Conservation (phyloP, 2,888 invertebrate species). For the Lepidochitona cinerea region DNA sequence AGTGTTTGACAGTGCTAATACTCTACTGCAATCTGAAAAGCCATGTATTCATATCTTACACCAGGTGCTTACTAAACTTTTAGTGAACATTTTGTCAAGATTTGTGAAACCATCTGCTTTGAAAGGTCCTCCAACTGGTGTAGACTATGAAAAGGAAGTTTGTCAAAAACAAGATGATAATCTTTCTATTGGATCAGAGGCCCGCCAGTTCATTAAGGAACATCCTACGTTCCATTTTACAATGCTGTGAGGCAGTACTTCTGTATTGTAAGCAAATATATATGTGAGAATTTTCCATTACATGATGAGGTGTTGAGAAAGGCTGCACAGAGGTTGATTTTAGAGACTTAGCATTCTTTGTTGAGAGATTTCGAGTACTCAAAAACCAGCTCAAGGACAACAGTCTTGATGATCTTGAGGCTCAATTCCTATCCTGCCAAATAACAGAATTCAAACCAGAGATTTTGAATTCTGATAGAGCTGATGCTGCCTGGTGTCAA, state of each 20-base stretch:
- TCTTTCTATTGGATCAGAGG: conserved; percentile 6
- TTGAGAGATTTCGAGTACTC: conserved; percentile 5
- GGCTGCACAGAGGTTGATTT: background rate
- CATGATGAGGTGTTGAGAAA: conserved; percentile 8
- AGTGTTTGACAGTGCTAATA: conserved; percentile 13
- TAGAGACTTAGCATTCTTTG: conserved; percentile 7
- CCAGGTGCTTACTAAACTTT: background rate
- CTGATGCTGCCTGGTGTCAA: conserved; percentile 15
- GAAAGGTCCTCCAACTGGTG: background rate
- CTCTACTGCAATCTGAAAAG: conserved; percentile 14
- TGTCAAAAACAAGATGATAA: background rate
- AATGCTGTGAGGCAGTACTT: conserved; percentile 10
- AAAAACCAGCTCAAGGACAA: background rate
- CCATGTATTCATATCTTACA: conserved; percentile 10
- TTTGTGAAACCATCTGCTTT: conserved; percentile 21
- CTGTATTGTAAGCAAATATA: background rate
- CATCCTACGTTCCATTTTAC: conserved; percentile 7
- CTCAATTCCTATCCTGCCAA: conserved; percentile 8
- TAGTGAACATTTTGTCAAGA: background rate
- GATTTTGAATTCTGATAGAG: conserved; percentile 10
- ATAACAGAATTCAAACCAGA: background rate
- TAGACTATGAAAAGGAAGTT: background rate
- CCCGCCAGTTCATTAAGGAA: background rate
- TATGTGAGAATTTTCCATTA: conserved; percentile 12
- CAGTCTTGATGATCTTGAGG: conserved; percentile 5